Evolutionary conservation across 2,888 invertebrate genomes (phyloP).

Genomic region (Diachrysia chrysitis): DNA sequence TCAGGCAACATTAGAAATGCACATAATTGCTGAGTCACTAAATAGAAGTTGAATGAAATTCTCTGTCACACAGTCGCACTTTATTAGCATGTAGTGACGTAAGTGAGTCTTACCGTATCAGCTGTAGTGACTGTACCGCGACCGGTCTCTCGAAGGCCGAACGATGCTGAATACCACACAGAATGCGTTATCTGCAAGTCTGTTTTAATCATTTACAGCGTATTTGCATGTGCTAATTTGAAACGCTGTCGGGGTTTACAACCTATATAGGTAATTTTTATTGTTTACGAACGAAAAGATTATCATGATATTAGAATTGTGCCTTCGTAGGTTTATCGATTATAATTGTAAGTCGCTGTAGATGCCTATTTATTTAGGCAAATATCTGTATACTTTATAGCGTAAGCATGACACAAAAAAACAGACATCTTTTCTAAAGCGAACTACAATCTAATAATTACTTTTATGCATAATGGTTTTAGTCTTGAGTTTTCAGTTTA

Average conservation of each 20-base stretch:
- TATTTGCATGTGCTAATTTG: constrained; percentile 26
- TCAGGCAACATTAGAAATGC: constrained; percentile 12
- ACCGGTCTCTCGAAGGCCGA: constrained; percentile 65
- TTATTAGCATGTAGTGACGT: constrained; percentile 63
- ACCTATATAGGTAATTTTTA: not conserved
- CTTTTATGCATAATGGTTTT: not conserved
- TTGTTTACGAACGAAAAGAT: not conserved
- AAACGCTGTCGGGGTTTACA: constrained; percentile 6
- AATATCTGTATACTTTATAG: too few relatives aligned
- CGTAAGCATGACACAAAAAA: too few relatives aligned
- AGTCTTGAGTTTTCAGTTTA: not conserved
- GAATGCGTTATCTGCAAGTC: constrained; percentile 42
- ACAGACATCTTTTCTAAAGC: too few relatives aligned
- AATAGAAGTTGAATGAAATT: constrained; percentile 58
- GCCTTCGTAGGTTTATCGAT: too few relatives aligned
- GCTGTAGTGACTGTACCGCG: constrained; percentile 62
- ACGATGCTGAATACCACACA: constrained; percentile 43
- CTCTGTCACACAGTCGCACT: constrained; percentile 48
- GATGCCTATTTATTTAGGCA: not conserved
- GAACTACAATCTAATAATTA: not conserved
- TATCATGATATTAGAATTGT: not conserved
- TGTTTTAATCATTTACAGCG: constrained; percentile 24
- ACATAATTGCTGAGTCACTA: constrained; percentile 43
- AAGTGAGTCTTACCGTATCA: constrained; percentile 58
- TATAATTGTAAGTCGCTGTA: too few relatives aligned